phyloP scores from a whole-genome alignment of 2,797 vertebrate genomes.

The Danio albolineatus region DNA sequence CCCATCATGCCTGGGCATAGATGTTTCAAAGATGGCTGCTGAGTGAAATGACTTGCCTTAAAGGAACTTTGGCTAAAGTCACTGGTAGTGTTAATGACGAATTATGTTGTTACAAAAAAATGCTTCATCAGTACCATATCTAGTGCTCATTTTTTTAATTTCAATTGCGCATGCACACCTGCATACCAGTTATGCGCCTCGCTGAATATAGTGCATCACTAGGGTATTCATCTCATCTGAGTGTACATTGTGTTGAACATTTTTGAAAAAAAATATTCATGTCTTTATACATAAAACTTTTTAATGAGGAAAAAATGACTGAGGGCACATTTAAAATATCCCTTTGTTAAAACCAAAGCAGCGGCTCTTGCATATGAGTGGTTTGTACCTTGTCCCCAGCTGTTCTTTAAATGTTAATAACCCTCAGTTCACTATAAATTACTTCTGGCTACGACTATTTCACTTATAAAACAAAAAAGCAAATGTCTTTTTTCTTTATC shows the following conservation, averaged over 20 bases:
- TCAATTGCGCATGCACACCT: no score
- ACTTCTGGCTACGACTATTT: constrained; percentile 1
- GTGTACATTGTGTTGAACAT: not conserved
- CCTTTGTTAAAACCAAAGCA: constrained; percentile 9
- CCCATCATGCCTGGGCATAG: no score
- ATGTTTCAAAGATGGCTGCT: no score
- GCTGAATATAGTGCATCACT: no score
- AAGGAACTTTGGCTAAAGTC: no score
- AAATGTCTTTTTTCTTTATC: not conserved
- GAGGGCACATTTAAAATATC: not conserved
- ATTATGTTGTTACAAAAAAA: no score
- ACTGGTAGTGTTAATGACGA: no score
- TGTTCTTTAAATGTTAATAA: constrained; percentile 36
- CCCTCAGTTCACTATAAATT: constrained; percentile 22
- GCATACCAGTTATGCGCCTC: no score
- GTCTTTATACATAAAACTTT: not conserved
- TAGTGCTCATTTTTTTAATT: no score
- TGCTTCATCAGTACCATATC: no score
- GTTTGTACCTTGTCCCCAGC: not conserved
- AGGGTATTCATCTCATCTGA: not conserved
- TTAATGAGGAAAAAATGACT: not conserved
- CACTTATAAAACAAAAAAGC: constrained; percentile 2
- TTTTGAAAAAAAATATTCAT: not conserved
- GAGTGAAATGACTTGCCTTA: no score
- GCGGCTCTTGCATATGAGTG: not conserved